These are phyloP conservation scores for Sebastes taczanowskii DNA, from an alignment of 2,797 vertebrate genomes.

Conservation along the genomic window DNA sequence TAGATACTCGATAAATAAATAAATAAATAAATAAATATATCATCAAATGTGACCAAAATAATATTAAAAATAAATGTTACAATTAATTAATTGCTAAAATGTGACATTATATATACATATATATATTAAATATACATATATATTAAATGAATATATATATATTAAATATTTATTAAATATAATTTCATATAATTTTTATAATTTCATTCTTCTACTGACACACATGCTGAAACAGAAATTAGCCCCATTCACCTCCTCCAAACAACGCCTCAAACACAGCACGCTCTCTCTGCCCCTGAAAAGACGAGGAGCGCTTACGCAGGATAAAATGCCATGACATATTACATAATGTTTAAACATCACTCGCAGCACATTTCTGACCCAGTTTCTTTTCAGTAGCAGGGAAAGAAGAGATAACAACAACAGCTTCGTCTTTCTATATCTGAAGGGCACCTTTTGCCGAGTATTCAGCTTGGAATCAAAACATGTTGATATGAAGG, in stretches of 20 bases:
- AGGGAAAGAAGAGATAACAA: slow-evolving; percentile 2
- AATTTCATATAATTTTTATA: no score
- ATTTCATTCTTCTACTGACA: no score
- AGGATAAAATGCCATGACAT: slow-evolving; percentile 63
- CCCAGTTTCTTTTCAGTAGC: slow-evolving; percentile 61
- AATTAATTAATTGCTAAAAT: no score
- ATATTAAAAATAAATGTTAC: no score
- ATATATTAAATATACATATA: no score
- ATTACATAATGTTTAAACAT: slow-evolving; percentile 74
- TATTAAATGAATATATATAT: background rate
- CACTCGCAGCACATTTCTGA: slow-evolving; percentile 71
- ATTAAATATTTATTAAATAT: background rate
- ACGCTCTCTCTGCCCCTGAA: slow-evolving; percentile 18
- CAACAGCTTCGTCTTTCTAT: background rate
- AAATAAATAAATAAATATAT: no score
- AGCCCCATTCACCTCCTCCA: background rate
- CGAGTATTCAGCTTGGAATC: slow-evolving; percentile 8
- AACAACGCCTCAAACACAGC: slow-evolving; percentile 2
- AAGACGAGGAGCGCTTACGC: slow-evolving; percentile 51
- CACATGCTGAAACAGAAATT: background rate
- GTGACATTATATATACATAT: no score
- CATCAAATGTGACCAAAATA: no score
- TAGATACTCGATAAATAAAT: no score
- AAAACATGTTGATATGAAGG: slow-evolving; percentile 5
- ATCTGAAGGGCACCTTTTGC: slow-evolving; percentile 37